Conservation (phyloP, 2,113 vertebrate genomes). For the Eulemur macaco region DNA sequence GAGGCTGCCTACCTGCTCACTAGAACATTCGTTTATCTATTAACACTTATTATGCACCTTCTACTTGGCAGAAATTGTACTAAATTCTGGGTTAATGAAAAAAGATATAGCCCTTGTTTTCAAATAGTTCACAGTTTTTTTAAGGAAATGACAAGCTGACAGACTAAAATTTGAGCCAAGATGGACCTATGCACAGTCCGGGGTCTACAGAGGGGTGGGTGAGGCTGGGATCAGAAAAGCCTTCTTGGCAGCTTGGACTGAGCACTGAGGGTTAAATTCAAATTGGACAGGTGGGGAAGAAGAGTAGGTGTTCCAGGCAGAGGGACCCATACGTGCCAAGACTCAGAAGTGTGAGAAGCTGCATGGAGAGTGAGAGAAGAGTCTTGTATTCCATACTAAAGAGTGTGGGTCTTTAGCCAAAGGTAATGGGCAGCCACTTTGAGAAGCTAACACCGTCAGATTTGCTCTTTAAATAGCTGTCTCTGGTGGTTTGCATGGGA, state of each 20-base stretch:
- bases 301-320: not conserved
- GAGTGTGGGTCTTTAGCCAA: not conserved
- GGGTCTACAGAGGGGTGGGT: not conserved
- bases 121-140: constrained; percentile 39
- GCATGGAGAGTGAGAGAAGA: not conserved
- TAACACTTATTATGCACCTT: not conserved
- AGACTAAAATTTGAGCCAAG: constrained; percentile 27
- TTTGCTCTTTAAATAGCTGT: not conserved
- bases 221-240: not conserved
- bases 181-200: not conserved
- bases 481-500: not conserved
- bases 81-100: not conserved
- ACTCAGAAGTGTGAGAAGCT: not conserved
- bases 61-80: not conserved
- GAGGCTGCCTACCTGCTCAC: not conserved
- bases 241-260: not conserved
- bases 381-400: not conserved
- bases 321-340: not conserved
- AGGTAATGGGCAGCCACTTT: not conserved
- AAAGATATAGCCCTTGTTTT: constrained; percentile 15
- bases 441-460: not conserved
- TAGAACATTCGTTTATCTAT: not conserved
- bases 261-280: constrained; percentile 2
- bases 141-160: constrained; percentile 43
- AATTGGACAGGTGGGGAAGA: not conserved